Percentiles rank a stretch among this genome's conserved stretches.
Conservation (phyloP, 2,113 vertebrate species). For the Megaptera novaeangliae region DNA sequence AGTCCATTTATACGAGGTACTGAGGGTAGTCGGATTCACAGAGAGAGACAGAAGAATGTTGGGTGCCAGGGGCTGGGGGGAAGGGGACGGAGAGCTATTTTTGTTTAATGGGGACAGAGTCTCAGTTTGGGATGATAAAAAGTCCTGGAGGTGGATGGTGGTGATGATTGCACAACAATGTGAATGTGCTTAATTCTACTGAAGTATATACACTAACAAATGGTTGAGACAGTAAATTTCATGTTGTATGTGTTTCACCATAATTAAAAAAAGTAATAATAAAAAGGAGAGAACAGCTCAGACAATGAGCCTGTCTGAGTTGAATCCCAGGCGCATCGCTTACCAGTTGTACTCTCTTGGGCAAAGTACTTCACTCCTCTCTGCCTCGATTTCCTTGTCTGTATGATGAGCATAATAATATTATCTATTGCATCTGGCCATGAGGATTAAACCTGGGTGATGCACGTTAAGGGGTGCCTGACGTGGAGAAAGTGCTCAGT, state of each 20-base stretch:
- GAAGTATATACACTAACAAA: background rate
- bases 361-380: background rate
- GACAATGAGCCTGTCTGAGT: background rate
- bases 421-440: background rate
- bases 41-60: background rate
- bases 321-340: background rate
- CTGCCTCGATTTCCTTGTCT: background rate
- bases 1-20: background rate
- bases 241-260: background rate
- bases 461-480: background rate
- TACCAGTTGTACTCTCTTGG: background rate
- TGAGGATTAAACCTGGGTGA: accelerated
- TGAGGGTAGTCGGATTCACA: background rate
- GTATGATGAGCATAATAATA: no score
- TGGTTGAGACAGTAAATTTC: background rate
- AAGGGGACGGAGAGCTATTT: background rate
- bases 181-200: no score
- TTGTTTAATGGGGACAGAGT: background rate
- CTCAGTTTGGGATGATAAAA: background rate
- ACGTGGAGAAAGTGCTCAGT: accelerated
- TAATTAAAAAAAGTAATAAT: background rate
- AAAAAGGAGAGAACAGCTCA: background rate
- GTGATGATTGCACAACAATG: no score
- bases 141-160: background rate
- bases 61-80: background rate